These are phyloP conservation scores for Oceanites oceanicus DNA, from an alignment of 2,113 vertebrate species.

Conservation along the genomic window DNA sequence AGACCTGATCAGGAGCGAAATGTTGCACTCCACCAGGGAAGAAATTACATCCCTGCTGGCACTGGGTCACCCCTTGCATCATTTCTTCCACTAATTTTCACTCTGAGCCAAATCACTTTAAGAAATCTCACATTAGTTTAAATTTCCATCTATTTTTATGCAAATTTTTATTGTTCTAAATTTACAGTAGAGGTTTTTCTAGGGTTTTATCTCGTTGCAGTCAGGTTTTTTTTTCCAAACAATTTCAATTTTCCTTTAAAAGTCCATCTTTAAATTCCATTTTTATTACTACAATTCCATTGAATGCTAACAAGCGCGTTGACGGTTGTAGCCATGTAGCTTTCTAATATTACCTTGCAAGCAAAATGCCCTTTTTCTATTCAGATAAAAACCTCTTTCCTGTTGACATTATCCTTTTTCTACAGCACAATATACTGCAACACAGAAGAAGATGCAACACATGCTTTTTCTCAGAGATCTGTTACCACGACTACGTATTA, in stretches of 20 bases:
- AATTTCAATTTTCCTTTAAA: not conserved
- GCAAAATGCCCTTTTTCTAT: not conserved
- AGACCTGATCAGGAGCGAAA: not conserved
- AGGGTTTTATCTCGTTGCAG: not conserved
- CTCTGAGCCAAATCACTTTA: not conserved
- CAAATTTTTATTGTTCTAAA: not conserved
- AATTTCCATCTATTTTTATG: not conserved
- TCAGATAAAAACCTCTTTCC: not conserved
- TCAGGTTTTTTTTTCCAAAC: not conserved
- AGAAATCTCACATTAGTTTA: not conserved
- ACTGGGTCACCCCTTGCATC: not conserved
- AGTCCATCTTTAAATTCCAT: not conserved
- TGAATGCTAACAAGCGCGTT: not conserved
- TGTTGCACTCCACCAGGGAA: not conserved
- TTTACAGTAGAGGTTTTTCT: not conserved
- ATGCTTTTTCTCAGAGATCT: slow-evolving; percentile 11
- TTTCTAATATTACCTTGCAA: not conserved
- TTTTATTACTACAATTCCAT: not conserved
- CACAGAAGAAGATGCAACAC: not conserved
- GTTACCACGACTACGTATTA: slow-evolving; percentile 4
- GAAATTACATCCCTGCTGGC: not conserved
- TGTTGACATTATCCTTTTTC: not conserved
- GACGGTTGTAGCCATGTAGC: not conserved
- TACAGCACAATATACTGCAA: slow-evolving; percentile 10
- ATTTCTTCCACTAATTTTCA: not conserved